Evolutionary conservation across 2,888 invertebrate genomes (phyloP).

Genomic region (Xestobium rufovillosum): DNA sequence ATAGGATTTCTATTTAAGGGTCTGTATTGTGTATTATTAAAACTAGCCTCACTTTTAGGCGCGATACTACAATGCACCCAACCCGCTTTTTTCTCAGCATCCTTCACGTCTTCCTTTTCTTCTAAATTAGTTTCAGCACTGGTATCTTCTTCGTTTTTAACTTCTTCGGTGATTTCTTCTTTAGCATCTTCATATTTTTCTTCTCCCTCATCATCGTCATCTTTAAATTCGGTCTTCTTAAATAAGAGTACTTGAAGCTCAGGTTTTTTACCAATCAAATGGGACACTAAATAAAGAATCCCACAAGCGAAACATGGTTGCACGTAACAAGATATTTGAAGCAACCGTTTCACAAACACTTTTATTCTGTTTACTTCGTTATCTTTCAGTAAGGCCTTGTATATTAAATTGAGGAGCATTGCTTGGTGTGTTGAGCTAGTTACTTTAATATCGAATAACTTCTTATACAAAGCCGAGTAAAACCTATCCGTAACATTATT

Average conservation of each 20-base stretch:
- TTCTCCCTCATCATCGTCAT: slow-evolving; percentile 29
- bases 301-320: slow-evolving; percentile 76
- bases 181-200: slow-evolving; percentile 30
- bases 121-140: slow-evolving; percentile 32
- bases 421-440: slow-evolving; percentile 63
- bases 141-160: slow-evolving; percentile 28
- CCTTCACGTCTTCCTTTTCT: slow-evolving; percentile 31
- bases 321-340: slow-evolving; percentile 64
- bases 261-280: slow-evolving; percentile 47
- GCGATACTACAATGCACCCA: too few species aligned
- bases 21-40: slow-evolving; percentile 56
- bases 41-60: too few species aligned
- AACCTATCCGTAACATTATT: slow-evolving; percentile 57
- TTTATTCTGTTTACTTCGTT: slow-evolving; percentile 59
- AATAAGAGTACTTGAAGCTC: slow-evolving; percentile 30
- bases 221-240: slow-evolving; percentile 27
- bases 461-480: slow-evolving; percentile 84
- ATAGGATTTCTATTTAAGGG: slow-evolving; percentile 74
- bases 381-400: slow-evolving; percentile 78
- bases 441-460: slow-evolving; percentile 70
- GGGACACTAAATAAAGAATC: slow-evolving; percentile 70
- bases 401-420: slow-evolving; percentile 79
- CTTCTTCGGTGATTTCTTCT: slow-evolving; percentile 21
- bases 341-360: slow-evolving; percentile 78
- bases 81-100: slow-evolving; percentile 29